Conservation (phyloP, 2,888 invertebrate species). For the Ypsolopha sequella region DNA sequence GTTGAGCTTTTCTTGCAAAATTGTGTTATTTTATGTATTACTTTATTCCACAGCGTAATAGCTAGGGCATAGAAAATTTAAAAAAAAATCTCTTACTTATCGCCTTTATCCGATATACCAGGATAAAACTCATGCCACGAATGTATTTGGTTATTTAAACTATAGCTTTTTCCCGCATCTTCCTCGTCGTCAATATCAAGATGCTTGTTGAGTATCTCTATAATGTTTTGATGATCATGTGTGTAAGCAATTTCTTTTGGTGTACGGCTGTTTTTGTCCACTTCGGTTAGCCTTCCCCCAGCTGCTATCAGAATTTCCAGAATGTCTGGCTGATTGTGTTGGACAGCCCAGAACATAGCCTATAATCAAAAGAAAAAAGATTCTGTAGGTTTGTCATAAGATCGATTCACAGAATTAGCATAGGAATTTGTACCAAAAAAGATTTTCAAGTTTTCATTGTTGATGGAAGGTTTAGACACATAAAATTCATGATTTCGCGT, state of each 20-base stretch:
- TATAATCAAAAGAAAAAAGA: conserved; percentile 25
- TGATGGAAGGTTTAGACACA: too few relatives aligned
- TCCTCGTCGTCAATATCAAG: conserved; percentile 24
- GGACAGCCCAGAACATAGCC: conserved; percentile 75
- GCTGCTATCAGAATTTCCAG: conserved; percentile 64
- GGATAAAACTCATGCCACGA: conserved; percentile 69
- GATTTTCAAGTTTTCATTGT: too few relatives aligned
- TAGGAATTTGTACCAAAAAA: too few relatives aligned
- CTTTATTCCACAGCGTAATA: neutral
- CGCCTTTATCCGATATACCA: conserved; percentile 30
- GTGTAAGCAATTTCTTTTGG: conserved; percentile 64
- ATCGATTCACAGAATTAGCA: too few relatives aligned
- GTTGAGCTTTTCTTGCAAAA: too few relatives aligned
- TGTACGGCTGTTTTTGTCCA: conserved; percentile 61
- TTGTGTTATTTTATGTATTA: too few relatives aligned
- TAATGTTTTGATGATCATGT: conserved; percentile 60
- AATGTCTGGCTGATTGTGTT: conserved; percentile 65
- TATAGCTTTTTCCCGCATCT: conserved; percentile 20
- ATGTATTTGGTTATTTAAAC: conserved; percentile 18
- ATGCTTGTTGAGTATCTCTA: conserved; percentile 47
- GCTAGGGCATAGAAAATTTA: neutral
- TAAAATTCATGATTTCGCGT: too few relatives aligned
- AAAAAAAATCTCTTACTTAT: conserved; percentile 29
- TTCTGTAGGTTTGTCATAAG: too few relatives aligned
- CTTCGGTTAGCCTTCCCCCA: conserved; percentile 58